Conservation (phyloP, 2,888 invertebrate genomes). For the Plagodis dolabraria region DNA sequence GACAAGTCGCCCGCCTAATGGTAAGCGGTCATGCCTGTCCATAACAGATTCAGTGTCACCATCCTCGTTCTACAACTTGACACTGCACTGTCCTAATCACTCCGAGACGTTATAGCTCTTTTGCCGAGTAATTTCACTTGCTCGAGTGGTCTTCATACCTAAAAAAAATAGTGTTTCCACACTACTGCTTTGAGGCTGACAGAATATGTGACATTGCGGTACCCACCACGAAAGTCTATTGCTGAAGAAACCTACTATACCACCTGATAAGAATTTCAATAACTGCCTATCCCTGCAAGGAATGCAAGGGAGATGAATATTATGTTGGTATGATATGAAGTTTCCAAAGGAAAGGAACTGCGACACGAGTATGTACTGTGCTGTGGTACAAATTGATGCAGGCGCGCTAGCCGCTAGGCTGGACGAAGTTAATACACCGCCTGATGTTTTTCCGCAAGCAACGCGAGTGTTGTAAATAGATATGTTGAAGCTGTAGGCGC, state of each 20-base stretch:
- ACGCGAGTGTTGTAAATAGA: slow-evolving; percentile 9
- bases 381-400: no score
- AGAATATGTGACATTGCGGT: neutral
- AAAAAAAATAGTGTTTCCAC: neutral
- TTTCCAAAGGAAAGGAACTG: neutral
- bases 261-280: no score
- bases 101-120: no score
- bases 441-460: slow-evolving; percentile 26
- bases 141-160: neutral
- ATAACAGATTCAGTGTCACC: no score
- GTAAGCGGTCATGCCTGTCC: no score
- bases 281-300: no score
- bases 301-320: neutral
- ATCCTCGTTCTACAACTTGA: no score
- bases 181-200: neutral
- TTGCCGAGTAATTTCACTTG: no score
- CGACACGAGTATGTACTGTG: neutral
- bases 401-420: no score
- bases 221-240: neutral
- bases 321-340: neutral
- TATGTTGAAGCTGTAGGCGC: slow-evolving; percentile 20
- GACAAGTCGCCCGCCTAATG: no score
- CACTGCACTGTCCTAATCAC: no score
- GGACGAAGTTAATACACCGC: slow-evolving; percentile 5
- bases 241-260: no score